phyloP scores from a whole-genome alignment of 2,113 vertebrate genomes.

The Telmatochromis brichardi region DNA sequence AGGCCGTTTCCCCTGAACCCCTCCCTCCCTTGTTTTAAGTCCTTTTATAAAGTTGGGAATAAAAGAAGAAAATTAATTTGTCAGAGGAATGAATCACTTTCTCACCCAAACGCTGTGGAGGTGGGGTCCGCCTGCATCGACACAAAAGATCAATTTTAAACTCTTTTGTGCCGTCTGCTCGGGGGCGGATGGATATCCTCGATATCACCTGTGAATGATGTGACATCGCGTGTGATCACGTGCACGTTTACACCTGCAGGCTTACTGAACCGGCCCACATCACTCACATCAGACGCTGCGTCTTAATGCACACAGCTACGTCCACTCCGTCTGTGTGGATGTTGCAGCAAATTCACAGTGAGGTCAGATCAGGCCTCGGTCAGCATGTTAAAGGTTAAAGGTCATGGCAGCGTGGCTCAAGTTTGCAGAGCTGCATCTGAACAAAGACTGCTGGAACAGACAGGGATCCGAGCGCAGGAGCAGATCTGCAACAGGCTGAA shows the following conservation, averaged over 20 bases:
- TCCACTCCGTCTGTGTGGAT: accelerated
- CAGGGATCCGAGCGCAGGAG: accelerated
- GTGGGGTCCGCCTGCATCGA: neutral
- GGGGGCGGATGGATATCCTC: neutral
- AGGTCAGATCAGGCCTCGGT: neutral
- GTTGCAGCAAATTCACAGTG: neutral
- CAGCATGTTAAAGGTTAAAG: neutral
- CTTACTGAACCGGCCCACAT: neutral
- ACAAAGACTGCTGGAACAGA: neutral
- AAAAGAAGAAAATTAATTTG: neutral
- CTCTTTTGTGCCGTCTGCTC: neutral
- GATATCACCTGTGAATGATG: neutral
- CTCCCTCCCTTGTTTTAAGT: neutral
- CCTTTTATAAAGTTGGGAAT: neutral
- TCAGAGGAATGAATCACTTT: neutral
- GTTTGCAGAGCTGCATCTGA: neutral
- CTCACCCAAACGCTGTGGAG: neutral
- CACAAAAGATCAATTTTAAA: neutral
- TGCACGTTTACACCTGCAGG: accelerated
- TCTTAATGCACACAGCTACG: neutral
- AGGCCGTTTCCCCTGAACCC: neutral
- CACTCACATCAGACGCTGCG: neutral
- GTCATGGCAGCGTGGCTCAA: neutral
- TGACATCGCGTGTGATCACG: neutral
- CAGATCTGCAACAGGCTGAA: neutral